These are phyloP conservation scores for Salarias fasciatus DNA, from an alignment of 2,797 vertebrate species.

Conservation along the genomic window DNA sequence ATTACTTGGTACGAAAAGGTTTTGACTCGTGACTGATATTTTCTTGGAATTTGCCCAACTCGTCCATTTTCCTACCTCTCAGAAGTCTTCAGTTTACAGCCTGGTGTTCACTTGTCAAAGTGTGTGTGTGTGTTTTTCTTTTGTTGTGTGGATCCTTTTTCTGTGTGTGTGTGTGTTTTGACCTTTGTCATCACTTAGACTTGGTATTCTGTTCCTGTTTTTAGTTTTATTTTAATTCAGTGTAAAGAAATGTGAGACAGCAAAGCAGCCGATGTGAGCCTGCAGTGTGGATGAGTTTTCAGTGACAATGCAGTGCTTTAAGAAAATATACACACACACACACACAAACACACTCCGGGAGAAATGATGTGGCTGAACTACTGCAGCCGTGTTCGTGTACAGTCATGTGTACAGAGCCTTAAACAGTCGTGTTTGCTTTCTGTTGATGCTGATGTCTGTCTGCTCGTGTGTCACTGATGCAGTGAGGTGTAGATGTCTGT, in stretches of 20 bases:
- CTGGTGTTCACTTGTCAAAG: background rate
- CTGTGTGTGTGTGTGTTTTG: constrained; percentile 30
- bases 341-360: constrained; percentile 21
- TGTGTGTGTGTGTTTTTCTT: background rate
- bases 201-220: constrained; percentile 22
- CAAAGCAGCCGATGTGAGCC: constrained; percentile 20
- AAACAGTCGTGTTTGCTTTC: constrained; percentile 51
- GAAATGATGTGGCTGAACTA: constrained; percentile 46
- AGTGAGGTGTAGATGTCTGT: constrained; percentile 51
- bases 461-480: constrained; percentile 45
- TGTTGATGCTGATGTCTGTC: constrained; percentile 46
- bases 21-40: constrained; percentile 29
- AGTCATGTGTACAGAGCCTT: constrained; percentile 61
- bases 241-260: constrained; percentile 6
- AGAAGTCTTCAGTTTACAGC: constrained; percentile 56
- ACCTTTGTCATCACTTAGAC: background rate
- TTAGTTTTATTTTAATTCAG: background rate
- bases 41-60: constrained; percentile 34
- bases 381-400: constrained; percentile 46
- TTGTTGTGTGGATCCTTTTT: background rate
- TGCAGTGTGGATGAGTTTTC: constrained; percentile 37
- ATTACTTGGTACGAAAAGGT: background rate
- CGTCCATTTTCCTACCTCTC: constrained; percentile 68
- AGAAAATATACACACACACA: constrained; percentile 14
- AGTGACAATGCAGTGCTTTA: constrained; percentile 26